These are phyloP conservation scores for Nasonovia ribisnigri DNA, from an alignment of 2,888 invertebrate genomes.

Conservation along the genomic window DNA sequence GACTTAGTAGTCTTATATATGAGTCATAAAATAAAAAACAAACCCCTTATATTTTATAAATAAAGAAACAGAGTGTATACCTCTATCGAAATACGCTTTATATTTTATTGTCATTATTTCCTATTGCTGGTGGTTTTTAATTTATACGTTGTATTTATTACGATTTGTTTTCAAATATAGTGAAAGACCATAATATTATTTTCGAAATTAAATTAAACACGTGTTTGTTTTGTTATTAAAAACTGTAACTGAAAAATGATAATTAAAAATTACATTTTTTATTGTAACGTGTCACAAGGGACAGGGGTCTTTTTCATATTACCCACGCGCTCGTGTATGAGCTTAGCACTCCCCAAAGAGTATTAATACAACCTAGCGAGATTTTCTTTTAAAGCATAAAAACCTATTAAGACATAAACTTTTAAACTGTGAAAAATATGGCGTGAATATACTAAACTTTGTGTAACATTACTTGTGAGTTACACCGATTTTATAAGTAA, in stretches of 20 bases:
- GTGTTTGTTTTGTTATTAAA: slow-evolving; percentile 60
- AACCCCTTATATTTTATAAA: background rate
- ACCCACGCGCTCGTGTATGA: slow-evolving; percentile 53
- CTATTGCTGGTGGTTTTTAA: background rate
- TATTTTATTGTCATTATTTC: slow-evolving; percentile 15
- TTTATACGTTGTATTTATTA: slow-evolving; percentile 8
- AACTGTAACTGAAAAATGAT: slow-evolving; percentile 60
- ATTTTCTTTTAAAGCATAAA: slow-evolving; percentile 59
- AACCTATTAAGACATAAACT: slow-evolving; percentile 58
- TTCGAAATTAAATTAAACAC: slow-evolving; percentile 49
- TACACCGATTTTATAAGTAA: slow-evolving; percentile 32
- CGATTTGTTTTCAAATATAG: background rate
- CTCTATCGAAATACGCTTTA: background rate
- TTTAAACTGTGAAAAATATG: slow-evolving; percentile 48
- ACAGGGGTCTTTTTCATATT: slow-evolving; percentile 58
- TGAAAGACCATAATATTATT: background rate
- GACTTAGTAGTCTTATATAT: background rate
- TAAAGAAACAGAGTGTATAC: background rate
- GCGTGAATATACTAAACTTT: slow-evolving; percentile 31
- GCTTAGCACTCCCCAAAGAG: slow-evolving; percentile 61
- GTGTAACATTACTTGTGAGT: slow-evolving; percentile 37
- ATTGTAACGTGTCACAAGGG: slow-evolving; percentile 60
- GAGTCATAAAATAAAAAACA: background rate
- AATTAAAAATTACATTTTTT: slow-evolving; percentile 63
- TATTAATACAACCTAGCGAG: slow-evolving; percentile 54